Conservation (phyloP, 2,113 vertebrate genomes). For the Burhinus oedicnemus region DNA sequence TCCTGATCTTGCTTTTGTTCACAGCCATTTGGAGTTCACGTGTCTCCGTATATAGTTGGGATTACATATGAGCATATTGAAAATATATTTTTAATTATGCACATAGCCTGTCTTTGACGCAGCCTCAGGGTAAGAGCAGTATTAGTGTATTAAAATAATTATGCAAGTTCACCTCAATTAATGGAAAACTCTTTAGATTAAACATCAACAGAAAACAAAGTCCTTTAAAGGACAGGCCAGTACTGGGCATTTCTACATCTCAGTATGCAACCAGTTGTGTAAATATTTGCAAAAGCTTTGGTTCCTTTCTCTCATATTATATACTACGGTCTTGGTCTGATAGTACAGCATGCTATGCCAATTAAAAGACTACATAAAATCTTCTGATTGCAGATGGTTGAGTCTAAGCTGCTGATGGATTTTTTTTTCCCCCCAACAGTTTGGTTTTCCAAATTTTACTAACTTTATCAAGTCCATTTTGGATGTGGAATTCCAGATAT, state of each 20-base stretch:
- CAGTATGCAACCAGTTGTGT: not conserved
- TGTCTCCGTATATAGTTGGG: not conserved
- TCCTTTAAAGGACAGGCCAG: not conserved
- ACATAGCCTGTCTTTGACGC: not conserved
- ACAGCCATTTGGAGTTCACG: not conserved
- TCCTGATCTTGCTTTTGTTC: not conserved
- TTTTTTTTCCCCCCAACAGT: not conserved
- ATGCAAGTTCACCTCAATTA: not conserved
- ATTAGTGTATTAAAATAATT: not conserved
- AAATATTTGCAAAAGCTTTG: not conserved
- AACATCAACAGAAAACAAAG: not conserved
- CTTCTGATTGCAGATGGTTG: not conserved
- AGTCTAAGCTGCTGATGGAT: not conserved
- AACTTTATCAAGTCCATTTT: not conserved
- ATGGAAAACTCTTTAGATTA: not conserved
- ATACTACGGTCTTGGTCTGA: fast-evolving
- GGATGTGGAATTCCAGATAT: not conserved
- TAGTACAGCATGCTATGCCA: not conserved
- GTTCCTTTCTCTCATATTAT: not conserved
- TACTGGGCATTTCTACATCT: not conserved
- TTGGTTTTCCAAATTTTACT: not conserved
- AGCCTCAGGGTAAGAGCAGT: not conserved
- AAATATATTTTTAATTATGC: not conserved
- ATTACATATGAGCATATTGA: not conserved
- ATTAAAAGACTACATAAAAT: not conserved